A percentile compares a stretch with the other conserved stretches of the same genome.
Conservation (phyloP, 1,140 invertebrate genomes). For the Contarinia nasturtii region DNA sequence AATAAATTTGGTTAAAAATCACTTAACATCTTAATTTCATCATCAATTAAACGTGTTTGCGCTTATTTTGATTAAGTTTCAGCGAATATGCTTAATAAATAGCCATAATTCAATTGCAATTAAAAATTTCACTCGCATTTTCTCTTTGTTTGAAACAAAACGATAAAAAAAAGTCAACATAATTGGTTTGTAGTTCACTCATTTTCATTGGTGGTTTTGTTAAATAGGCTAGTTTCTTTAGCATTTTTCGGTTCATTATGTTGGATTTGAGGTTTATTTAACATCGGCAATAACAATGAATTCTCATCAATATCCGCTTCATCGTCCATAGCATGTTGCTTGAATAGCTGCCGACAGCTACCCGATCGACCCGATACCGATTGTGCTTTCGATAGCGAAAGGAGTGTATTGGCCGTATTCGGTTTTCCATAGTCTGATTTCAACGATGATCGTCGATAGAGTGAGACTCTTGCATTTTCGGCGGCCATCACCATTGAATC, state of each 20-base stretch:
- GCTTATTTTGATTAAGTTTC: too few species aligned
- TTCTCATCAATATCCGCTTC: slow-evolving; percentile 20
- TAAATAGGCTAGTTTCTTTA: not conserved
- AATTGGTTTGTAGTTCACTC: not conserved
- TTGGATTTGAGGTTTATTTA: not conserved
- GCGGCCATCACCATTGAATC: too few species aligned
- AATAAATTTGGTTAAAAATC: too few species aligned
- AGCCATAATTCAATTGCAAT: too few species aligned
- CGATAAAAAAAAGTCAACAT: not conserved
- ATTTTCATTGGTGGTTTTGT: not conserved
- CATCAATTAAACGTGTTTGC: too few species aligned
- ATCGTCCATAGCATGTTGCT: slow-evolving; percentile 23
- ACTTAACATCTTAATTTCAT: too few species aligned
- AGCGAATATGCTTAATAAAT: too few species aligned
- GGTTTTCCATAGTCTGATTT: not conserved
- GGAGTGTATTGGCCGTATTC: slow-evolving; percentile 10
- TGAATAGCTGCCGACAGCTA: slow-evolving; percentile 23
- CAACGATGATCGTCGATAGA: slow-evolving; percentile 1
- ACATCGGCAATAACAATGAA: slow-evolving; percentile 15
- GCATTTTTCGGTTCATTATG: not conserved
- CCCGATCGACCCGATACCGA: slow-evolving; percentile 22
- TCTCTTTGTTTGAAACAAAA: not conserved
- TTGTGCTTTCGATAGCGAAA: slow-evolving; percentile 20
- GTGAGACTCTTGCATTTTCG: too few species aligned
- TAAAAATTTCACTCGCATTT: not conserved